Conservation (phyloP, 2,888 invertebrate genomes). For the Sycophila texana region DNA sequence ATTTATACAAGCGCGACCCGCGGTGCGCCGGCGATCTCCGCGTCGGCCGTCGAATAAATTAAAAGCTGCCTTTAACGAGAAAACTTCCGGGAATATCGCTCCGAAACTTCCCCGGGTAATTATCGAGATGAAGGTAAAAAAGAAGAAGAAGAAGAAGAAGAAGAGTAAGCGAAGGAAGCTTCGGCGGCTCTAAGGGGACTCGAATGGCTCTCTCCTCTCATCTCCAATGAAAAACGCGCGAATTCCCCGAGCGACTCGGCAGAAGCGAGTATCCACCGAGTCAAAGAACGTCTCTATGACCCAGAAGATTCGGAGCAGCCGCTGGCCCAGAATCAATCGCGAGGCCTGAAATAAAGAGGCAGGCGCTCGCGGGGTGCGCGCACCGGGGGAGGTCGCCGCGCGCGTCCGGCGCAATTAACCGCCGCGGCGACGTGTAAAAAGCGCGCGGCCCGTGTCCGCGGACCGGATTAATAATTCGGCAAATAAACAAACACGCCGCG, state of each 20-base stretch:
- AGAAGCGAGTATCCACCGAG: neutral
- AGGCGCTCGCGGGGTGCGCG: neutral
- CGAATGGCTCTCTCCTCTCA: neutral
- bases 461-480: conserved; percentile 44
- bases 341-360: neutral
- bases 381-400: neutral
- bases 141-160: neutral
- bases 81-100: no score
- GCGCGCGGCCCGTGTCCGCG: neutral
- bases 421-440: neutral
- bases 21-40: no score
- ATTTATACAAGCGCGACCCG: no score
- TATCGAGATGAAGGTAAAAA: neutral
- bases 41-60: no score
- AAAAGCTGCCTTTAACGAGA: no score
- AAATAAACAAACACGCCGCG: conserved; percentile 48
- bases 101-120: neutral
- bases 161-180: neutral
- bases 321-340: neutral
- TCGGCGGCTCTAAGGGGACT: neutral
- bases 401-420: neutral
- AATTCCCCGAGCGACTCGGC: neutral
- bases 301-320: neutral
- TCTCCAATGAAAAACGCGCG: conserved; percentile 23
- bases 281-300: conserved; percentile 9